Percentiles rank a stretch among this genome's conserved stretches.
Conservation (phyloP, 2,113 vertebrate species). For the Daubentonia madagascariensis region DNA sequence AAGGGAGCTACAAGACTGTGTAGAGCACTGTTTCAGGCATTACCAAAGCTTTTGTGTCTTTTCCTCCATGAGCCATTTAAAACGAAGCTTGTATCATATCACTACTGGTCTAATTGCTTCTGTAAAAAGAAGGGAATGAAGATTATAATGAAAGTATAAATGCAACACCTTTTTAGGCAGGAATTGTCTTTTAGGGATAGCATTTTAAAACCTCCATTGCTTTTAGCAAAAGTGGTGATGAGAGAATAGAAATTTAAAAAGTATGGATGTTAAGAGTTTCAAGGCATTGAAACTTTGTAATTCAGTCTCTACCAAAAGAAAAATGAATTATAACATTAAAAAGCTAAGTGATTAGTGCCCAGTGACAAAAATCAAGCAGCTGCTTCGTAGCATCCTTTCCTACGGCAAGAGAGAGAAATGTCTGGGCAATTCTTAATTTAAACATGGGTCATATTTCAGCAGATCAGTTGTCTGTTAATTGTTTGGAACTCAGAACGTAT, state of each 20-base stretch:
- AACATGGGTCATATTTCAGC: background rate
- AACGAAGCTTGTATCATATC: background rate
- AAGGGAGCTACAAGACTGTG: rapidly evolving
- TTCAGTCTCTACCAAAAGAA: background rate
- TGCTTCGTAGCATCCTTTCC: background rate
- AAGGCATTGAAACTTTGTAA: background rate
- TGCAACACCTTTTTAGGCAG: background rate
- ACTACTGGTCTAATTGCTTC: background rate
- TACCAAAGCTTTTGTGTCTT: background rate
- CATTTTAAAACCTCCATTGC: background rate
- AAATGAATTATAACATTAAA: constrained; percentile 11
- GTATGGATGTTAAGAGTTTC: background rate
- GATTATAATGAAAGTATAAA: background rate
- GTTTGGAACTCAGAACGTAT: background rate
- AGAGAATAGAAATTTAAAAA: background rate
- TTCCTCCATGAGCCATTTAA: background rate
- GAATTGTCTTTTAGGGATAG: constrained; percentile 2
- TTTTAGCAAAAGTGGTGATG: constrained; percentile 34
- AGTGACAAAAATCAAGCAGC: background rate
- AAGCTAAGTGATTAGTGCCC: background rate
- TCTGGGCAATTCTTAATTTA: background rate
- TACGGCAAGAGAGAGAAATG: background rate
- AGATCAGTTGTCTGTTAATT: background rate
- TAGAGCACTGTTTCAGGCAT: background rate
- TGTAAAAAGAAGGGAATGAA: background rate